Base-by-base conservation (phyloP, 1,140 invertebrate genomes). In the Sitodiplosis mosellana region DNA sequence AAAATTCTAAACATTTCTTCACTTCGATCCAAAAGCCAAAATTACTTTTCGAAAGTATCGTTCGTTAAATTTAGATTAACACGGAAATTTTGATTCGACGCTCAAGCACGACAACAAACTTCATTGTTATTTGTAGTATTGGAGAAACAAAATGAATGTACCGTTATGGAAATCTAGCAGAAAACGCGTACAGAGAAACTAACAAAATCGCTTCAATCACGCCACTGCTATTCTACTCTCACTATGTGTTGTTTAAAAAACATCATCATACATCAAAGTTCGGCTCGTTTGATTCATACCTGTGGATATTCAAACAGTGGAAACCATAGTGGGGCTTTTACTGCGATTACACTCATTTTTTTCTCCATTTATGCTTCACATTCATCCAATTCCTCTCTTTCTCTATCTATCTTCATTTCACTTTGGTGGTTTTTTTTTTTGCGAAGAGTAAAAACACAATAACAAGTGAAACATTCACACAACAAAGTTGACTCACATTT, bases 341-440 rank as follows among this genome's bases (percentile, higher is more conserved):
- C 36, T 45, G 22, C 34, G 21, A 41, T 49, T 42, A 47, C 46
- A 46, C 36, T 44, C 19, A 46, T 49, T 47, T 33, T 4, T 42
- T 47, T 33, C 20, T 20, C 27, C 48, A 33, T 47, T 36, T 48
- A 41, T 48, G 37, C 17, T 20, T 49, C 46, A 27, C 46, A 47
- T 37, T 48, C 20, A 46, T 21, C 48, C 41, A 40, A 7, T 42
- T 15, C n/a, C 11, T 22, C 15, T 19, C 7, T 22, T 46, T 21
- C 43, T 51, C 19, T 46, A 2, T 19, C 7, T 22, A 44, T 21
- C 43, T 51, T 18, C 43, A 2, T 15, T 15, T 40, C 37, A 40
- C 37, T 15, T 40, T 40, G 14, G 18, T 40, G 37, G 3, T 40
- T 15, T 40, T 15, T 40, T 15, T 40, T 15, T 15, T 14, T n/a